Evolutionary conservation across 2,113 vertebrate species (phyloP).

Genomic region (Eubucco bourcierii): DNA sequence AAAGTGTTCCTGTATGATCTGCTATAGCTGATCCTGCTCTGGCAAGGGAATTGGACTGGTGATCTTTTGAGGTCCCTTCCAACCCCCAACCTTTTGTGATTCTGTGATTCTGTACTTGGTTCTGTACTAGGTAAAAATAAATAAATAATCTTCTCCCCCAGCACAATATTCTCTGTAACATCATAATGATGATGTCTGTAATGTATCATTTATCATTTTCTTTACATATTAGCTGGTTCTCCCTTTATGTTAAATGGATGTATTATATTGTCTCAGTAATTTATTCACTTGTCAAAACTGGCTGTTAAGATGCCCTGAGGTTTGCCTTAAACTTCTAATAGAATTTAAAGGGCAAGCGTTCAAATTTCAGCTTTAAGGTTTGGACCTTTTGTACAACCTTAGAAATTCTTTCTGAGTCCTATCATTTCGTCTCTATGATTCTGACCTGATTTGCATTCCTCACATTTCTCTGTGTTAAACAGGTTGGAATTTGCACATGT

Average conservation of each 20-base stretch:
- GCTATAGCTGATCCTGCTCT: too few relatives aligned
- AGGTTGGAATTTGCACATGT: neutral
- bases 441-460: conserved; percentile 26
- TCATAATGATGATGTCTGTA: neutral
- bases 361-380: conserved; percentile 35
- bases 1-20: too few relatives aligned
- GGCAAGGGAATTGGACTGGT: too few relatives aligned
- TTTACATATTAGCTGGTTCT: neutral
- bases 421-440: neutral
- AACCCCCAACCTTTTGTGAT: too few relatives aligned
- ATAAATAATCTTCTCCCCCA: neutral
- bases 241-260: conserved; percentile 2
- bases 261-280: conserved; percentile 24
- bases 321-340: conserved; percentile 34
- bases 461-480: neutral
- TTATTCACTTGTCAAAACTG: conserved; percentile 46
- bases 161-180: neutral
- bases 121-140: neutral
- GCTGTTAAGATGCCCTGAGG: neutral
- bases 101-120: neutral
- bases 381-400: conserved; percentile 34
- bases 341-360: conserved; percentile 52
- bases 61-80: too few relatives aligned
- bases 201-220: neutral
- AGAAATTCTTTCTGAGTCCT: conserved; percentile 9